Percentiles rank a stretch among this genome's conserved stretches.
phyloP scores from a whole-genome alignment of 2,888 invertebrate species.

The Volucella zonaria region DNA sequence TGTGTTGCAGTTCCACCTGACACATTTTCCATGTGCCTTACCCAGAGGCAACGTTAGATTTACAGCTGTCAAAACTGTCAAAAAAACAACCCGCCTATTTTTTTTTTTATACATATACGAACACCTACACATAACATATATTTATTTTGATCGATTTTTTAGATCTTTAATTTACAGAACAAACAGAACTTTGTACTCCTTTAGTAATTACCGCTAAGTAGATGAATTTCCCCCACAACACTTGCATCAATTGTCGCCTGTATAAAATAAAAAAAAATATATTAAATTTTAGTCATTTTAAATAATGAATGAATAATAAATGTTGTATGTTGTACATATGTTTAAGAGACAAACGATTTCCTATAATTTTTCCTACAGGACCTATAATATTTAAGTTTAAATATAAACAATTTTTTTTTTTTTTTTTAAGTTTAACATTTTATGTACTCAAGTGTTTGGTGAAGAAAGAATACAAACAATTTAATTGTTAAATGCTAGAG shows the following conservation, averaged over 20 bases:
- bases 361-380: slow-evolving; percentile 48
- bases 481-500: slow-evolving; percentile 41
- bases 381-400: slow-evolving; percentile 9
- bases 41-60: slow-evolving; percentile 81
- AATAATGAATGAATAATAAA: slow-evolving; percentile 49
- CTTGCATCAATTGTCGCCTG: slow-evolving; percentile 3
- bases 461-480: slow-evolving; percentile 1
- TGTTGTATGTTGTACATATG: slow-evolving; percentile 71
- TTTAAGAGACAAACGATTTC: slow-evolving; percentile 41
- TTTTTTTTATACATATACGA: not conserved
- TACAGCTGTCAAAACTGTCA: not conserved
- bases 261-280: not conserved
- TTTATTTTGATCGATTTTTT: slow-evolving; percentile 61
- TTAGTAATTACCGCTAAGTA: slow-evolving; percentile 32
- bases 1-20: slow-evolving; percentile 89
- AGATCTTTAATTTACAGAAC: slow-evolving; percentile 36
- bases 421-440: too few relatives aligned
- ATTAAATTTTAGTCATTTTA: slow-evolving; percentile 49
- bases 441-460: slow-evolving; percentile 2
- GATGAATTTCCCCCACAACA: slow-evolving; percentile 28
- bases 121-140: not conserved
- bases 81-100: slow-evolving; percentile 4
- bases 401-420: slow-evolving; percentile 1
- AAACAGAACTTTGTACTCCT: slow-evolving; percentile 6
- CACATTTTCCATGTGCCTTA: slow-evolving; percentile 85